A percentile compares a stretch with the other conserved stretches of the same genome.
Evolutionary conservation across 2,113 vertebrate species (phyloP).

Genomic region (Phainopepla nitens): DNA sequence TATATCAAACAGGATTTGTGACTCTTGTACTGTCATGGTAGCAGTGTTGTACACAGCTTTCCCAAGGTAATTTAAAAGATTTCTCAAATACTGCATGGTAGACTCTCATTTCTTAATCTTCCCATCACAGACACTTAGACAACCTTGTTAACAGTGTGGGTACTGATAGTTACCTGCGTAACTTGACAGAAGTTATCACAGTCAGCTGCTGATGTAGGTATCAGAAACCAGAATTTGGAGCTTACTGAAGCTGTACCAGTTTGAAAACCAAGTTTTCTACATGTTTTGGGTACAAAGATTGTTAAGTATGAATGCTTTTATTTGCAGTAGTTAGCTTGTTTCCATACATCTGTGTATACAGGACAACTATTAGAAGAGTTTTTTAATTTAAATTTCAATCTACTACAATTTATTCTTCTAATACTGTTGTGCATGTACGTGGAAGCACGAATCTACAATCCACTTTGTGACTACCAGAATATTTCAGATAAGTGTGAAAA

Average conservation of each 20-base stretch:
- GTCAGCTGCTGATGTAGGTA: neutral
- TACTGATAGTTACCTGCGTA: neutral
- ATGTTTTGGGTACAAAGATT: neutral
- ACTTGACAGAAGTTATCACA: neutral
- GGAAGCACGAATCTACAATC: neutral
- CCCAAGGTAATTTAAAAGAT: neutral
- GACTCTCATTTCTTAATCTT: neutral
- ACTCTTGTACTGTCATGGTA: neutral
- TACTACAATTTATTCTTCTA: neutral
- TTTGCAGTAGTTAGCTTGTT: neutral
- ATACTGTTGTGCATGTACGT: neutral
- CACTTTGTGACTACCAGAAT: neutral
- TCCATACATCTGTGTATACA: neutral
- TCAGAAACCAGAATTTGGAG: neutral
- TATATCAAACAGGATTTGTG: neutral
- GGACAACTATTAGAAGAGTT: neutral
- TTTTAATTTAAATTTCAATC: neutral
- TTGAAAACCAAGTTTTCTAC: neutral
- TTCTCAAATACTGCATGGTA: neutral
- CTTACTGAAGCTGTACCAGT: neutral
- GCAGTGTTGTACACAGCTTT: neutral
- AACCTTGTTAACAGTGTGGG: neutral
- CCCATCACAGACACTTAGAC: neutral
- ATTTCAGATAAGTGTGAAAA: constrained; percentile 4
- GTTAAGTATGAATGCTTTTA: neutral